Conservation (phyloP, 2,888 invertebrate genomes). For the Lasioglossum malachurum region DNA sequence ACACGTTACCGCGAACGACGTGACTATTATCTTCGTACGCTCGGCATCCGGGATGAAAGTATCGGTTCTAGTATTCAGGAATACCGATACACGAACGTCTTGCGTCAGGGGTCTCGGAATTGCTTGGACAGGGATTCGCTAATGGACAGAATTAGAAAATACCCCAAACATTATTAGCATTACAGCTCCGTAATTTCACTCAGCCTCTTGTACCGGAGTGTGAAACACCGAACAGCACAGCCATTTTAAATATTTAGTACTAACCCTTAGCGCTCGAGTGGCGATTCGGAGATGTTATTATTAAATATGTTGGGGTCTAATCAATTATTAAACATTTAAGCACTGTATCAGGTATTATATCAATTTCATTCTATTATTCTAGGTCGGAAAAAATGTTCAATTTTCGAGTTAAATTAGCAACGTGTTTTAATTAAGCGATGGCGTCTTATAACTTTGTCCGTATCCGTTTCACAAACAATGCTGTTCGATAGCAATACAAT, state of each 20-base stretch:
- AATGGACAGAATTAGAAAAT: neutral
- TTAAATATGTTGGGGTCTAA: too few relatives aligned
- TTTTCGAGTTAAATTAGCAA: too few relatives aligned
- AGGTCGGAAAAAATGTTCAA: too few relatives aligned
- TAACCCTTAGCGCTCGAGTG: neutral
- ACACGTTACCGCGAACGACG: conserved; percentile 24
- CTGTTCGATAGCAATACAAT: neutral
- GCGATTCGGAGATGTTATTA: too few relatives aligned
- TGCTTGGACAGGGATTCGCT: neutral
- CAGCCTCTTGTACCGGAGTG: too few relatives aligned
- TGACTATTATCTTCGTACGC: conserved; percentile 40
- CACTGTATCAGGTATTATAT: too few relatives aligned
- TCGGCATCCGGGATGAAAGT: conserved; percentile 52
- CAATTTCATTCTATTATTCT: too few relatives aligned
- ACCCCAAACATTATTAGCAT: neutral
- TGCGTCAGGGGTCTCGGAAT: conserved; percentile 39
- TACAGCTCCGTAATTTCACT: neutral
- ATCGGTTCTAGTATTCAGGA: conserved; percentile 46
- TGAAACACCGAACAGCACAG: too few relatives aligned
- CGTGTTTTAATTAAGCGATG: neutral
- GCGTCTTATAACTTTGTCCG: neutral
- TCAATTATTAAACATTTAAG: too few relatives aligned
- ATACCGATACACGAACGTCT: conserved; percentile 49
- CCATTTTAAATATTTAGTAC: neutral
- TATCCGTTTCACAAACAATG: neutral